Evolutionary conservation across 2,888 invertebrate species (phyloP).

Genomic region (Andrena camellia): DNA sequence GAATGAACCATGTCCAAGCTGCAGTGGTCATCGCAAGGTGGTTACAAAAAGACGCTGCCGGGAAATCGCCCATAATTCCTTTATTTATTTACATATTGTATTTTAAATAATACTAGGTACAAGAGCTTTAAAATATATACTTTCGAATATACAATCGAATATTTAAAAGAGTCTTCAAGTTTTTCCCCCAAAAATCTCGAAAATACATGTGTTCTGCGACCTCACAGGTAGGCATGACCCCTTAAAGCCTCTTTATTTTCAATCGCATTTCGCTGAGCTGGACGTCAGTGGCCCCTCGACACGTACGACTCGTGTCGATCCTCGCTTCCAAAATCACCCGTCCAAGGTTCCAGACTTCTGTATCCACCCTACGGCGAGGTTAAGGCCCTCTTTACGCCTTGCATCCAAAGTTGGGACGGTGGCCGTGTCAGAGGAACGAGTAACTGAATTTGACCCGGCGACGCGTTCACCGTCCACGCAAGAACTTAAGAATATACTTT

Average conservation of each 20-base stretch:
- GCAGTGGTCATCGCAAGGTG: too few relatives aligned
- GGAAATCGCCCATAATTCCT: too few relatives aligned
- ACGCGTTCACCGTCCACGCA: background rate
- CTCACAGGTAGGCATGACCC: constrained; percentile 3
- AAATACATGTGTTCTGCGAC: background rate
- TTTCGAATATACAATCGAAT: too few relatives aligned
- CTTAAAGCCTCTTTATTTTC: constrained; percentile 72
- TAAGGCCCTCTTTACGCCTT: constrained; percentile 49
- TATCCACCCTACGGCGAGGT: constrained; percentile 22
- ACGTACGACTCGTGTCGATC: constrained; percentile 61
- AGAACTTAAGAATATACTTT: constrained; percentile 14
- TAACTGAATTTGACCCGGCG: constrained; percentile 29
- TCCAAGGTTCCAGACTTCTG: constrained; percentile 50
- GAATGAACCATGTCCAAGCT: too few relatives aligned
- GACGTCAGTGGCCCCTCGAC: constrained; percentile 60
- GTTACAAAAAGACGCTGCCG: too few relatives aligned
- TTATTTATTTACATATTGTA: too few relatives aligned
- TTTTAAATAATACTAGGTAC: too few relatives aligned
- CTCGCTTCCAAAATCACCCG: constrained; percentile 70
- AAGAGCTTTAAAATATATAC: too few relatives aligned
- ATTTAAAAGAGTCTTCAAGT: too few relatives aligned
- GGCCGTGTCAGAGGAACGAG: constrained; percentile 7
- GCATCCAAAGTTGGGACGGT: constrained; percentile 14
- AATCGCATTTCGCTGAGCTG: constrained; percentile 73
- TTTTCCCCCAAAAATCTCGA: too few relatives aligned